Evolutionary conservation across 2,888 invertebrate genomes (phyloP).

Genomic region (Drosophila aldrichi): DNA sequence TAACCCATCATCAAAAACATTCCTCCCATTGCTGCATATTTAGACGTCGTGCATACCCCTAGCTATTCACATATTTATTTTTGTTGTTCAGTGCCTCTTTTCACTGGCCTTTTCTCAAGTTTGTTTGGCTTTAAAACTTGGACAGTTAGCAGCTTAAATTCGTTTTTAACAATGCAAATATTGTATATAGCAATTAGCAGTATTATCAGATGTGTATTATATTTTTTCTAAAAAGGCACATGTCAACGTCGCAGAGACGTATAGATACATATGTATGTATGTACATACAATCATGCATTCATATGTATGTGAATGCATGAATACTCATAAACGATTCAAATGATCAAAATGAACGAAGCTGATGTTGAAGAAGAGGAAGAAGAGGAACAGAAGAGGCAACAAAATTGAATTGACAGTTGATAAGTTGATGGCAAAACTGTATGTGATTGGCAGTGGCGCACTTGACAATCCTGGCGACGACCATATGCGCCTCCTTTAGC

Average conservation of each 20-base stretch:
- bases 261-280: too few species aligned
- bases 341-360: slow-evolving; percentile 2
- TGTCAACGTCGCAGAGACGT: slow-evolving; percentile 65
- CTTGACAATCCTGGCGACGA: slow-evolving; percentile 44
- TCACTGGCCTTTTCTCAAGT: slow-evolving; percentile 25
- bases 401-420: slow-evolving; percentile 20
- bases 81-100: neutral
- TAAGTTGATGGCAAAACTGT: slow-evolving; percentile 32
- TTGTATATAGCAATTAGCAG: slow-evolving; percentile 69
- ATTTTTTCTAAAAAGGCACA: slow-evolving; percentile 50
- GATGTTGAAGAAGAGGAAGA: neutral
- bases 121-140: slow-evolving; percentile 34
- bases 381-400: neutral
- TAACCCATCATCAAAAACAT: too few species aligned
- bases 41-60: neutral
- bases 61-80: neutral
- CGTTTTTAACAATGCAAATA: slow-evolving; percentile 71
- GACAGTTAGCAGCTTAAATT: slow-evolving; percentile 69
- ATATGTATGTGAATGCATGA: slow-evolving; percentile 21
- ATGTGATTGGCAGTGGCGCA: slow-evolving; percentile 25
- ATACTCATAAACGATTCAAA: slow-evolving; percentile 20
- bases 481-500: slow-evolving; percentile 34
- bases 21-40: neutral
- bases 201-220: slow-evolving; percentile 67
- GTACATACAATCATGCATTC: slow-evolving; percentile 21